Evolutionary conservation across 2,113 vertebrate genomes (phyloP).

Genomic region (Stigmatopora argus): DNA sequence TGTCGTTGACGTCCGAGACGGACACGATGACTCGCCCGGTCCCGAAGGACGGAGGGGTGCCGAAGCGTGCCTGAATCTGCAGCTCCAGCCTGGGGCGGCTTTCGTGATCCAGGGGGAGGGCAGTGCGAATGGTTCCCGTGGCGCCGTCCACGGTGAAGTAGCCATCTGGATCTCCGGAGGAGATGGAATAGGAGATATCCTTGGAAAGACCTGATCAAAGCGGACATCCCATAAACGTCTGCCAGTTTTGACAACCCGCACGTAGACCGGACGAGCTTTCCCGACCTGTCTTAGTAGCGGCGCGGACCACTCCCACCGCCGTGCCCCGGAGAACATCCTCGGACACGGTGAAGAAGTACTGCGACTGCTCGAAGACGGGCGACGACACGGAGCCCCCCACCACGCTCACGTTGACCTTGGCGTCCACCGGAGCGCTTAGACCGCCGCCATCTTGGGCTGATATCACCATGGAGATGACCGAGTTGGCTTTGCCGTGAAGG

Average conservation of each 20-base stretch:
- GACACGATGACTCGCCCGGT: slow-evolving; percentile 77
- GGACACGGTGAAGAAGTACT: slow-evolving; percentile 86
- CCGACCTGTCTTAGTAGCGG: slow-evolving; percentile 71
- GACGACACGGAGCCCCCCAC: slow-evolving; percentile 81
- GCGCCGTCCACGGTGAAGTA: slow-evolving; percentile 82
- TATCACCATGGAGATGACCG: slow-evolving; percentile 85
- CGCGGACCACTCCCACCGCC: slow-evolving; percentile 78
- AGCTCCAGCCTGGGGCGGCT: slow-evolving; percentile 75
- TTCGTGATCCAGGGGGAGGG: slow-evolving; percentile 84
- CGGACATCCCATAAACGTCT: background rate
- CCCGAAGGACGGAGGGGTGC: slow-evolving; percentile 83
- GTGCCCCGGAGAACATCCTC: slow-evolving; percentile 83
- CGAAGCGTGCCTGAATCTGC: slow-evolving; percentile 84
- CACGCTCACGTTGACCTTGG: slow-evolving; percentile 88
- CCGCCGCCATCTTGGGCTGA: slow-evolving; percentile 84
- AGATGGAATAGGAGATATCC: slow-evolving; percentile 82
- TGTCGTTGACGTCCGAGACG: slow-evolving; percentile 88
- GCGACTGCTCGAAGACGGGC: slow-evolving; percentile 85
- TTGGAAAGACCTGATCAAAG: slow-evolving; percentile 71
- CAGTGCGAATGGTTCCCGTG: slow-evolving; percentile 79
- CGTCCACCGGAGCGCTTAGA: slow-evolving; percentile 77
- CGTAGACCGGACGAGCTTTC: background rate
- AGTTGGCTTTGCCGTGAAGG: slow-evolving; percentile 82
- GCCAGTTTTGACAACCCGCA: background rate
- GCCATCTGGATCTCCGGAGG: slow-evolving; percentile 85